Base-by-base conservation (phyloP, 2,797 vertebrate genomes). In the Fratercula arctica region DNA sequence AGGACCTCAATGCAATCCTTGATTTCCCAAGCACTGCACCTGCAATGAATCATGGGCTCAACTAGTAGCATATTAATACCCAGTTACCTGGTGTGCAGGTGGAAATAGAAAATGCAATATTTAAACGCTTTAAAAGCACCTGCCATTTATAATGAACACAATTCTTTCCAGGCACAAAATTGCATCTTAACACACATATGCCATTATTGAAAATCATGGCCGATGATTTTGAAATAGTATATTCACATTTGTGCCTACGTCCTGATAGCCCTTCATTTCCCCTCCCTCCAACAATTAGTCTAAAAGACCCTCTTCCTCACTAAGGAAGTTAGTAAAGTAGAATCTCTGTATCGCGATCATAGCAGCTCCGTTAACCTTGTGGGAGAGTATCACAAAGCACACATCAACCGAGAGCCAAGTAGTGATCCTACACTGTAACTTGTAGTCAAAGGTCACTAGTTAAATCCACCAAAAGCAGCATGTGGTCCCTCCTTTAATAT, bases 1-100 rank as follows among this genome's bases (percentile, higher is more conserved):
- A 96, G 95, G 95, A 94, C 93, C 94, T 95, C 96, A 96, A 95
- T 95, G 90, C 63, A 94, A 66, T 90, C 93, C 96, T 95, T 97
- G 96, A 97, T 97, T 97, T 97, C 78, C 95, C 94, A 94, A 96
- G 95, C 89, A 97, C 93, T 91, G 95, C 96, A 96, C 94, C 95
- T 97, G 93, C 90, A 93, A 96, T 95, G 96, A 96, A 97, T 95
- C 93, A 96, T 89, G 89, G 95, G 35, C 69, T 96, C 89, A 95
- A 93, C 89, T 96, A 95, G 93, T 90, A 97, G 94, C 96, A 96
- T 95, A 96, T 94, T 96, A 95, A 96, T 92, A 97, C 90, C 82
- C 69, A 81, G 93, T 90, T 95, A 97, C 94, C 96, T 97, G 95
- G 94, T 87, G 84, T 81, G 96, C 95, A 96, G 92, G 93, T 97